These are phyloP conservation scores for Gadopsis marmoratus DNA, from an alignment of 2,797 vertebrate genomes.

Conservation along the genomic window DNA sequence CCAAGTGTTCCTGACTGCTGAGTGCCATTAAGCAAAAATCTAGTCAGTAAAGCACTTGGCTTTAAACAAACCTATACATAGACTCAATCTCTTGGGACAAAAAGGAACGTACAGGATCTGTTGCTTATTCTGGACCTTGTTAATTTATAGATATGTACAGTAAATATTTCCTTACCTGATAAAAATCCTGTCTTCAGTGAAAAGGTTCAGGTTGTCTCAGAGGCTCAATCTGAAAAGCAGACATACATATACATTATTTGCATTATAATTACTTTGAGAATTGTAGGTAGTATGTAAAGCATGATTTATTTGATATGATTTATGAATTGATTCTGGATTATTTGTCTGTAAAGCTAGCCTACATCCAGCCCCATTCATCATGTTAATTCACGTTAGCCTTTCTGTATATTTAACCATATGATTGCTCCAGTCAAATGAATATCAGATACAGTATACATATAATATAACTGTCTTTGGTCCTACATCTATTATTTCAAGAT, in stretches of 20 bases:
- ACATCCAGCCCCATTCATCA: background rate
- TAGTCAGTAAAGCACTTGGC: slow-evolving; percentile 34
- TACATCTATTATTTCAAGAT: background rate
- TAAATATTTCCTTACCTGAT: slow-evolving; percentile 66
- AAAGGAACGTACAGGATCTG: background rate
- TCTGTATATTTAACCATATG: background rate
- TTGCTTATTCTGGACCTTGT: background rate
- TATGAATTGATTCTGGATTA: background rate
- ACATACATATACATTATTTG: slow-evolving; percentile 42
- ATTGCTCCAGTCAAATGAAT: background rate
- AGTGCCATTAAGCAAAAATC: slow-evolving; percentile 65
- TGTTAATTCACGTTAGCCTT: background rate
- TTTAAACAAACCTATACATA: slow-evolving; percentile 39
- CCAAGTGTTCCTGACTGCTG: slow-evolving; percentile 66
- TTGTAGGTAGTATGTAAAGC: background rate
- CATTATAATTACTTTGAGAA: background rate
- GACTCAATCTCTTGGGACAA: background rate
- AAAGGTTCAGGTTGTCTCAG: slow-evolving; percentile 15
- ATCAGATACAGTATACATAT: background rate
- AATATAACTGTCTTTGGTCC: background rate
- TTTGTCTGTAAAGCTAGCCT: background rate
- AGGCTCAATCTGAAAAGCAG: slow-evolving; percentile 63
- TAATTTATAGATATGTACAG: slow-evolving; percentile 7
- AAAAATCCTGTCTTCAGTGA: slow-evolving; percentile 27
- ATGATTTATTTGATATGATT: background rate